Conservation (phyloP, 2,888 invertebrate species). For the Pediacus dermestoides region DNA sequence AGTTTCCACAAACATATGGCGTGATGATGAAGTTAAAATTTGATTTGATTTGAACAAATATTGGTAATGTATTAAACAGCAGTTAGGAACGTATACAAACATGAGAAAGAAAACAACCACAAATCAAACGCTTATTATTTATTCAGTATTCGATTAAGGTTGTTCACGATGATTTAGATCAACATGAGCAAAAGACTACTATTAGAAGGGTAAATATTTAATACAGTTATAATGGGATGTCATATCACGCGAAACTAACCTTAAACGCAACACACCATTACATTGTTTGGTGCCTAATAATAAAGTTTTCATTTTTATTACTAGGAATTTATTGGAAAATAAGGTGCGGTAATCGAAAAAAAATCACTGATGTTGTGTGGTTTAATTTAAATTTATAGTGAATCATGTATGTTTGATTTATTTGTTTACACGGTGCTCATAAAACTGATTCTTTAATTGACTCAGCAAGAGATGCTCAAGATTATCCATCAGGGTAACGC, state of each 20-base stretch:
- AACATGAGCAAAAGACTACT: constrained; percentile 45
- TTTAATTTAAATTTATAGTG: too few relatives aligned
- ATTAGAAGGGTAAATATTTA: constrained; percentile 46
- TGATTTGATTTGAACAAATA: constrained; percentile 14
- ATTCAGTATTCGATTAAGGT: constrained; percentile 44
- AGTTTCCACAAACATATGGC: too few relatives aligned
- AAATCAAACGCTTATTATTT: constrained; percentile 42
- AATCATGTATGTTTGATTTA: too few relatives aligned
- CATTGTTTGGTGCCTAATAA: constrained; percentile 7
- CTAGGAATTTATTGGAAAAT: constrained; percentile 1
- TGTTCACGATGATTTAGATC: constrained; percentile 44
- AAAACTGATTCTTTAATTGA: too few relatives aligned
- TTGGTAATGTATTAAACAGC: too few relatives aligned
- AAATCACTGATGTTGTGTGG: too few relatives aligned
- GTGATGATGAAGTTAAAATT: too few relatives aligned
- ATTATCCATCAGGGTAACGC: too few relatives aligned
- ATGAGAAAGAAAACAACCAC: constrained; percentile 31
- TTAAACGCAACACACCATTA: constrained; percentile 30
- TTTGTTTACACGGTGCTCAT: too few relatives aligned
- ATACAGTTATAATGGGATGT: constrained; percentile 43
- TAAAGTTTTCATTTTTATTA: constrained; percentile 22
- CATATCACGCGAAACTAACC: constrained; percentile 46
- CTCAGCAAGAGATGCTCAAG: too few relatives aligned
- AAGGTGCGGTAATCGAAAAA: too few relatives aligned
- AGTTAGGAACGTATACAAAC: constrained; percentile 3